These are phyloP conservation scores for Gymnothorax reevesii DNA, from an alignment of 2,797 vertebrate genomes.

Conservation along the genomic window DNA sequence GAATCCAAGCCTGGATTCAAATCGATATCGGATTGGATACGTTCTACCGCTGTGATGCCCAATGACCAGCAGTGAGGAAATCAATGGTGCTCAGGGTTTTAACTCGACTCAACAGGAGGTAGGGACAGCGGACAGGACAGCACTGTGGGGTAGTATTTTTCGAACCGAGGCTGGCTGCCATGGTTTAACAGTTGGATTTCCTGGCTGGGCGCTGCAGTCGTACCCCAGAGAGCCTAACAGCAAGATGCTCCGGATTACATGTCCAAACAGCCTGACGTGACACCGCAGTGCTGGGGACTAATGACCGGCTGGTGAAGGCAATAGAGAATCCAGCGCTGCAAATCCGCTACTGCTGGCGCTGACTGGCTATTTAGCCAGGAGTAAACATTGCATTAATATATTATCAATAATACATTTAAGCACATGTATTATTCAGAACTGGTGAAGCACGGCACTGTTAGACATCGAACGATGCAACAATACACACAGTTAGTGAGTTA, in stretches of 20 bases:
- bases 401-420: background rate
- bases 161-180: background rate
- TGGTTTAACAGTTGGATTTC: background rate
- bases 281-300: background rate
- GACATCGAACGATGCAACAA: background rate
- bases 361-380: background rate
- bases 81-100: too few relatives aligned
- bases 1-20: background rate
- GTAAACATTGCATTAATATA: background rate
- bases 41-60: background rate
- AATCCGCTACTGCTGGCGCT: background rate
- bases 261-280: background rate
- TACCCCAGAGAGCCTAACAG: background rate
- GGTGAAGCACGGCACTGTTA: background rate
- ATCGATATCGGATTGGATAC: background rate
- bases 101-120: background rate
- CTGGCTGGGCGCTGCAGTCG: background rate
- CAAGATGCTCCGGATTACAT: background rate
- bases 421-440: background rate
- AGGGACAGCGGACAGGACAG: background rate
- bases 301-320: background rate
- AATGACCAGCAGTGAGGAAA: background rate
- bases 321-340: background rate
- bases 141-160: background rate
- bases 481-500: background rate